Percentiles rank a stretch among this genome's conserved stretches.
These are phyloP conservation scores for Pachypanchax playfairii DNA, from an alignment of 2,113 vertebrate genomes.

Conservation along the genomic window DNA sequence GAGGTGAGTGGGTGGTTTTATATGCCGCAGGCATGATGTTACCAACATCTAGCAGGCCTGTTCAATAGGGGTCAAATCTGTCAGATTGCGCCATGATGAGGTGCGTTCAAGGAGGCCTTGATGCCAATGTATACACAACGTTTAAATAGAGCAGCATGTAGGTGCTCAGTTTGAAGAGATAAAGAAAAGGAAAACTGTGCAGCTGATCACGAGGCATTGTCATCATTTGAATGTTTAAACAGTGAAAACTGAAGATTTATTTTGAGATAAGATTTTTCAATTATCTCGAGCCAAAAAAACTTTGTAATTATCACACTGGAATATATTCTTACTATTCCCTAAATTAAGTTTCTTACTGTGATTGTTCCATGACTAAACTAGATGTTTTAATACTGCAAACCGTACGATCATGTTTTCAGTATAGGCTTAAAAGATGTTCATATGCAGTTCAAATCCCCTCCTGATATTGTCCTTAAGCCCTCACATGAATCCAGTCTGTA, in stretches of 20 bases:
- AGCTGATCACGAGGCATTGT: constrained; percentile 1
- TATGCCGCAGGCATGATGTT: constrained; percentile 34
- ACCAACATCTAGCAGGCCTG: constrained; percentile 28
- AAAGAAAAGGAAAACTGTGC: background rate
- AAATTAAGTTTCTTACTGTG: background rate
- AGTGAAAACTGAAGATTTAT: background rate
- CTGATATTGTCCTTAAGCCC: constrained; percentile 1
- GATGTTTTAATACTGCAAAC: background rate
- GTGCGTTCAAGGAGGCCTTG: background rate
- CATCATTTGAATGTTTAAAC: background rate
- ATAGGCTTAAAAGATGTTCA: background rate
- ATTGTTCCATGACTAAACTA: background rate
- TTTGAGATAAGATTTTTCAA: background rate
- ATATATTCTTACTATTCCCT: background rate
- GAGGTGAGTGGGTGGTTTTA: constrained; percentile 23
- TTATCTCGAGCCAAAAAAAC: background rate
- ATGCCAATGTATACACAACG: background rate
- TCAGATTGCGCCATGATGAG: constrained; percentile 13
- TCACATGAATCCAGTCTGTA: background rate
- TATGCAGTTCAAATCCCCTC: background rate
- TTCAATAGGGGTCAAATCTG: constrained; percentile 23
- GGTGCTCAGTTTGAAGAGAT: constrained; percentile 8
- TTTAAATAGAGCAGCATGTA: constrained; percentile 1
- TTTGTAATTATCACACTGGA: background rate
- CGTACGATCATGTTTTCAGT: background rate